phyloP scores from a whole-genome alignment of 2,797 vertebrate genomes.

The Lagocephalus sceleratus region DNA sequence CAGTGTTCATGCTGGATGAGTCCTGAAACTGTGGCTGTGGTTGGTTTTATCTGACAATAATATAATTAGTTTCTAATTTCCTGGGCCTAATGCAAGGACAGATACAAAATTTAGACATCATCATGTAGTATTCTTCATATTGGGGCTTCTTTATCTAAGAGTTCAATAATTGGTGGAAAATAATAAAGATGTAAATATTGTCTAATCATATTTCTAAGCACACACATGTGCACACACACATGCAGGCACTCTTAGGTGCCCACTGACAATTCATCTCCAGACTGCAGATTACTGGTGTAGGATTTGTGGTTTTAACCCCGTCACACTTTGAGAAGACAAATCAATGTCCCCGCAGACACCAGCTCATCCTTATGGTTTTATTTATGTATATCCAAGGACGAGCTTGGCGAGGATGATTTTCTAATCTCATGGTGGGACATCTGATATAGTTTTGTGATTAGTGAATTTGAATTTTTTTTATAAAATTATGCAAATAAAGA shows the following conservation, averaged over 20 bases:
- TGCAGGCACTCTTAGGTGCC: constrained; percentile 11
- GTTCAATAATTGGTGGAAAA: no score
- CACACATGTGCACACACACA: not conserved
- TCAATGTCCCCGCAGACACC: constrained; percentile 65
- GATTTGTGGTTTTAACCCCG: constrained; percentile 73
- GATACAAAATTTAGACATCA: no score
- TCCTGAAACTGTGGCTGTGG: no score
- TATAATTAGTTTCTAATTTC: not conserved
- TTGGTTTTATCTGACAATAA: not conserved
- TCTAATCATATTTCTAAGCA: constrained; percentile 30
- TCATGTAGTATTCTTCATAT: no score
- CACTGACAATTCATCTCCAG: constrained; percentile 59
- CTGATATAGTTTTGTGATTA: constrained; percentile 16
- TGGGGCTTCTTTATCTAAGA: no score
- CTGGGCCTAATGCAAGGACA: no score
- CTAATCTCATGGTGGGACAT: constrained; percentile 31
- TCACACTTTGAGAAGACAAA: constrained; percentile 63
- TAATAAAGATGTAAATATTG: constrained; percentile 37
- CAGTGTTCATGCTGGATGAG: no score
- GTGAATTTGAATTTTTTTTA: constrained; percentile 16
- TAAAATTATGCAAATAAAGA: constrained; percentile 15
- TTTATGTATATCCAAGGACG: constrained; percentile 69
- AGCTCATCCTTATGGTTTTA: constrained; percentile 56
- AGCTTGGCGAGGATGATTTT: constrained; percentile 30
- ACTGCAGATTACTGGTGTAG: constrained; percentile 66